Evolutionary conservation across 2,797 vertebrate species (phyloP).

Genomic region (Setipinna tenuifilis): DNA sequence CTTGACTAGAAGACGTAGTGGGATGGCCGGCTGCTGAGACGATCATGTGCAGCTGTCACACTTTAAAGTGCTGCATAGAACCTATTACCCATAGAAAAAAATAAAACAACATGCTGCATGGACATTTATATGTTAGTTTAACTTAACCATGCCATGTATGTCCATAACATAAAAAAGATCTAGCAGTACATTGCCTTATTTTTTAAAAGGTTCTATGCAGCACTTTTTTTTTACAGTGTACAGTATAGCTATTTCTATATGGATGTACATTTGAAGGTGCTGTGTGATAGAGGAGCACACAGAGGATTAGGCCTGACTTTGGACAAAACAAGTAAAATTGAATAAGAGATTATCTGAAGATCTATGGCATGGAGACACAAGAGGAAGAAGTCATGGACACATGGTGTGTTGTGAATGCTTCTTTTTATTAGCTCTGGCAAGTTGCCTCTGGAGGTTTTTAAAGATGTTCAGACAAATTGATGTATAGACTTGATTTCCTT

Average conservation of each 20-base stretch:
- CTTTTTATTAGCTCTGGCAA: slow-evolving; percentile 19
- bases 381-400: background rate
- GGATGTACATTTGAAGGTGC: background rate
- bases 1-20: background rate
- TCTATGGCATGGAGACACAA: background rate
- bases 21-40: background rate
- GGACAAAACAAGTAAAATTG: background rate
- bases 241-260: background rate
- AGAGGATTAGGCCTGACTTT: background rate
- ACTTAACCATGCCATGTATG: too few relatives aligned
- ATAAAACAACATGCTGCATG: too few relatives aligned
- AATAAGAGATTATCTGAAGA: background rate
- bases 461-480: slow-evolving; percentile 17
- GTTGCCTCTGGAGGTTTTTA: background rate
- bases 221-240: background rate
- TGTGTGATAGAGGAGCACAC: background rate
- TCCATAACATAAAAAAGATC: too few relatives aligned
- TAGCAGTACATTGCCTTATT: too few relatives aligned
- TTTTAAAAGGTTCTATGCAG: too few relatives aligned
- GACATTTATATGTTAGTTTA: too few relatives aligned
- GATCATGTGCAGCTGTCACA: background rate
- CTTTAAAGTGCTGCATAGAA: too few relatives aligned
- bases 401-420: background rate
- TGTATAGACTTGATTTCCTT: slow-evolving; percentile 15
- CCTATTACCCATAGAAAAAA: too few relatives aligned